Base-by-base conservation (phyloP, 2,888 invertebrate genomes). In the Drosophila koepferae region DNA sequence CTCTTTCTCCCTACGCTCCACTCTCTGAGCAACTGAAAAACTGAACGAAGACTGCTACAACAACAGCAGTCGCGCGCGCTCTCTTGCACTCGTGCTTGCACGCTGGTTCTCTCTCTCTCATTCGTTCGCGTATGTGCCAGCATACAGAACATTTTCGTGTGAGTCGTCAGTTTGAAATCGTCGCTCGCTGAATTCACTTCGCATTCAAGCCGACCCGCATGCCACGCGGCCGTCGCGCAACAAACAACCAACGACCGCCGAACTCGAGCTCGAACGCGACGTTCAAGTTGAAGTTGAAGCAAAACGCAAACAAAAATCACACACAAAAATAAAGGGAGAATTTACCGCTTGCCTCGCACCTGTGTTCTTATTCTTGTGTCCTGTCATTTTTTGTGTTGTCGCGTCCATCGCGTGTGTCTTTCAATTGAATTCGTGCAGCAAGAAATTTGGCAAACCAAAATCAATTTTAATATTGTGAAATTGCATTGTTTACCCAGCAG, bases 121-220 rank as follows among this genome's bases (percentile, higher is more conserved):
- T 20, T 4, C 14, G 44, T 64, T 63, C 60, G 65, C 60, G 28
- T 49, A 41, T 34, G 16, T 43, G 54, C 48, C 34, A 59, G 72
- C 72, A 68, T 69, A 79, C 67, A 72, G 64, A 72, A 64, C 67
- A 56, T 36, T 41, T 55, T 63, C 34, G 65, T 61, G 58, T 14
- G 58, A 56, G 53, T 75, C 77, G 67, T 90, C 76, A 91, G 91
- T 91, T 86, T 88, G 81, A 79, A 84, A 90, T 88, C 88, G 88
- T 89, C 90, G 90, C 81, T 87, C 86, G 91, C 81, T 85, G 89
- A 82, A 78, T 81, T 85, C 70, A 80, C 74, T 73, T 82, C 86
- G 86, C 76, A 66, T 18, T 40, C 14, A 60, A 69, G 79, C 72
- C 76, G 72, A 68, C 67, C 76, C 74, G 76, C 76, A 78, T 72